Evolutionary conservation across 2,888 invertebrate genomes (phyloP).

Genomic region (Parapristionchus giblindavisi): DNA sequence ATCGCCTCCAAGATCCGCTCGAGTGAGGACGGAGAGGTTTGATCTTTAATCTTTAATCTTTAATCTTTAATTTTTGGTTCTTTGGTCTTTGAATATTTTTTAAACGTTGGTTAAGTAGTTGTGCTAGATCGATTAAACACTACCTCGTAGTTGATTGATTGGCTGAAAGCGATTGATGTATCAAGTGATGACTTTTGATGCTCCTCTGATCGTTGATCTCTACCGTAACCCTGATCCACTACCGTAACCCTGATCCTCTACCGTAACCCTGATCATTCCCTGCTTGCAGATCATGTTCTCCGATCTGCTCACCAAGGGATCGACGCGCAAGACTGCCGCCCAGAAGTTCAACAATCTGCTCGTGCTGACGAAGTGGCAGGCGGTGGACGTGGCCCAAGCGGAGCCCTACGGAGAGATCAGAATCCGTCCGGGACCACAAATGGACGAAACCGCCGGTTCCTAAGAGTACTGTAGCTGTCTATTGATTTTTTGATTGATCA

Average conservation of each 20-base stretch:
- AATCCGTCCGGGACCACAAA: constrained; percentile 61
- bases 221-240: too few species aligned
- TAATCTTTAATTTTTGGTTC: neutral
- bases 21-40: constrained; percentile 52
- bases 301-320: constrained; percentile 65
- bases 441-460: constrained; percentile 47
- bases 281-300: constrained; percentile 63
- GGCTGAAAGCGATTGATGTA: too few species aligned
- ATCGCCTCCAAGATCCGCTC: constrained; percentile 55
- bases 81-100: neutral
- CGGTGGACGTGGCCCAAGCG: constrained; percentile 61
- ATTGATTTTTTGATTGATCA: too few species aligned
- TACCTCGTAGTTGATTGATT: too few species aligned
- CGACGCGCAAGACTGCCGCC: constrained; percentile 78
- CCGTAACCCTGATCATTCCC: too few species aligned
- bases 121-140: too few species aligned
- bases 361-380: constrained; percentile 80
- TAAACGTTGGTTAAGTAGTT: too few species aligned
- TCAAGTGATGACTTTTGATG: too few species aligned
- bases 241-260: too few species aligned
- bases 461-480: too few species aligned
- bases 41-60: too few species aligned
- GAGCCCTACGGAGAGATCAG: constrained; percentile 63
- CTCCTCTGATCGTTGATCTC: too few species aligned
- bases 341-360: constrained; percentile 98